phyloP scores from a whole-genome alignment of 2,888 invertebrate genomes.

The Latrodectus hesperus region DNA sequence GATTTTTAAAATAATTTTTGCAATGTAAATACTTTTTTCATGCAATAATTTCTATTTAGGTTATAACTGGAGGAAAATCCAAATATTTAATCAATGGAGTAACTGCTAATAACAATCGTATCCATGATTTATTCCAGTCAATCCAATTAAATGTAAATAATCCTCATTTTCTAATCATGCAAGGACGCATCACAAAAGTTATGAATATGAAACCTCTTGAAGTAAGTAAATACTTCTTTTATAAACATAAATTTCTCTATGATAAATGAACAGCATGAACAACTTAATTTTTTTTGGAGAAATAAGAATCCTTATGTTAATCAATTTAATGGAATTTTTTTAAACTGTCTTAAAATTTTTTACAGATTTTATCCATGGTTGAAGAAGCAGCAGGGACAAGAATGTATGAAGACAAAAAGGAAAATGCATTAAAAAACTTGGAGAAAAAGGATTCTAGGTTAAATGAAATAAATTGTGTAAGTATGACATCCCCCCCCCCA shows the following conservation, averaged over 20 bases:
- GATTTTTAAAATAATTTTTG: too few relatives aligned
- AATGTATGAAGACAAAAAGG: conserved; percentile 95
- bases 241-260: background rate
- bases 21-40: too few relatives aligned
- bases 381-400: conserved; percentile 99
- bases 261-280: too few relatives aligned
- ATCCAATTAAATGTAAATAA: conserved; percentile 99
- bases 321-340: background rate
- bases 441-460: conserved; percentile 94
- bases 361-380: conserved; percentile 94
- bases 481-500: conserved; percentile 67
- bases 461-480: conserved; percentile 86
- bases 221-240: conserved; percentile 77
- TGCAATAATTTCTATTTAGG: conserved; percentile 76
- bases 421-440: conserved; percentile 88
- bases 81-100: conserved; percentile 96
- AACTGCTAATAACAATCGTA: conserved; percentile 90
- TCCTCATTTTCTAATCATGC: conserved; percentile 99
- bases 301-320: background rate
- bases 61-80: conserved; percentile 88
- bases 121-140: conserved; percentile 95
- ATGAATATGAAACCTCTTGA: conserved; percentile 98
- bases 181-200: conserved; percentile 98
- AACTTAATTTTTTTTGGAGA: background rate
- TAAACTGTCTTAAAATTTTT: background rate